Conservation (phyloP, 2,113 vertebrate genomes). For the Clarias batrachus region DNA sequence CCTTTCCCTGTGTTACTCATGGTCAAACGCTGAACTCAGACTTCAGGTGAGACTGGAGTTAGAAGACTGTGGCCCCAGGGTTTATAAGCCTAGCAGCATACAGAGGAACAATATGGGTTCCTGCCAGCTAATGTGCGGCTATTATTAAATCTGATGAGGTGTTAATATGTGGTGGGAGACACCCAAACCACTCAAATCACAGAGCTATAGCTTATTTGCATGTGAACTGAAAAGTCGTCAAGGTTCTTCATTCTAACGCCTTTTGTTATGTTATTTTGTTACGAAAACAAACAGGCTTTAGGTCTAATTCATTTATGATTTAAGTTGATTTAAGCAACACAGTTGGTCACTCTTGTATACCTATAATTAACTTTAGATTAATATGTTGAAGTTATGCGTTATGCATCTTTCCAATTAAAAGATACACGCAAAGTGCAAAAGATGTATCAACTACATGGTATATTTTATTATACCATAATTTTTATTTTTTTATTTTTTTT, state of each 20-base stretch:
- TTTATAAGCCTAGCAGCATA: slow-evolving; percentile 30
- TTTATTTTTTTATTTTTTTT: too few species aligned
- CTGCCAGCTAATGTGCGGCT: not conserved
- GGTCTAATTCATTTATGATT: too few species aligned
- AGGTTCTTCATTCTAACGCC: not conserved
- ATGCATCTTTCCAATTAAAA: not conserved
- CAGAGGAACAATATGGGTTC: not conserved
- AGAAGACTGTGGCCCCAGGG: not conserved
- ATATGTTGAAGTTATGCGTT: not conserved
- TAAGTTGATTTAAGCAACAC: not conserved
- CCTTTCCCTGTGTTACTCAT: slow-evolving; percentile 21
- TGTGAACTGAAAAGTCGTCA: not conserved
- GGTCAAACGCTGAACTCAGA: not conserved
- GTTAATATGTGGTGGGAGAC: slow-evolving; percentile 28
- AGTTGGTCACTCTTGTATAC: not conserved
- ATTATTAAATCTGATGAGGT: slow-evolving; percentile 29
- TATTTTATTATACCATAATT: not conserved
- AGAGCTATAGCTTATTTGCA: not conserved
- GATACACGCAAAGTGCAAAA: not conserved
- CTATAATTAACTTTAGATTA: not conserved
- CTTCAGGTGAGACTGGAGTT: not conserved
- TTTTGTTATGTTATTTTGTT: not conserved
- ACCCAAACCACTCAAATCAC: not conserved
- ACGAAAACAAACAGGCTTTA: not conserved
- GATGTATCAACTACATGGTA: not conserved